These are phyloP conservation scores for Phoeniculus purpureus DNA, from an alignment of 2,797 vertebrate genomes.

Conservation along the genomic window DNA sequence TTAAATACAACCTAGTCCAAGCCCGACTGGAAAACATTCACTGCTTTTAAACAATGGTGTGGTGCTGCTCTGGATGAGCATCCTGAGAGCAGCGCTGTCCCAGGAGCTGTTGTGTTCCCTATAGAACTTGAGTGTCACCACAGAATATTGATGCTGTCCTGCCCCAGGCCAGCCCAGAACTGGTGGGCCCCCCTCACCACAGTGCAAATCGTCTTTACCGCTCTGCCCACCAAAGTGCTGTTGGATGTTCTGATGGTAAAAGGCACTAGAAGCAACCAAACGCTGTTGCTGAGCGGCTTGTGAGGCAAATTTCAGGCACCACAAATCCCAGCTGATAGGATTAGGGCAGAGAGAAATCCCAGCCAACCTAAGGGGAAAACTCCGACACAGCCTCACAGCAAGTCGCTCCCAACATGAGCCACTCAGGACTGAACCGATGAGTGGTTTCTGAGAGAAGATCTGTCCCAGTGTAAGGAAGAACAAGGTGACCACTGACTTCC, in stretches of 20 bases:
- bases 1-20: neutral
- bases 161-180: fast-evolving
- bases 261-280: constrained; percentile 58
- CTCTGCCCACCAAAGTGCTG: neutral
- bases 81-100: neutral
- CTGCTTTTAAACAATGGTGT: neutral
- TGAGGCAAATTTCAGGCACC: neutral
- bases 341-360: neutral
- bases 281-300: neutral
- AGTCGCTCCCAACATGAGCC: fast-evolving
- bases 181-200: fast-evolving
- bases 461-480: neutral
- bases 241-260: neutral
- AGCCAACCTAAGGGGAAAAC: neutral
- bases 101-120: neutral
- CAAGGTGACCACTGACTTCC: neutral
- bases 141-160: fast-evolving
- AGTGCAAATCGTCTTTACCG: fast-evolving
- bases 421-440: fast-evolving
- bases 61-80: neutral
- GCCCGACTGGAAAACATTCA: fast-evolving
- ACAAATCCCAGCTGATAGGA: neutral
- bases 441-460: fast-evolving
- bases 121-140: neutral
- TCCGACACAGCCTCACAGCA: fast-evolving